These are phyloP conservation scores for Crotalus horridus DNA, from an alignment of 2,113 vertebrate species.

Conservation along the genomic window DNA sequence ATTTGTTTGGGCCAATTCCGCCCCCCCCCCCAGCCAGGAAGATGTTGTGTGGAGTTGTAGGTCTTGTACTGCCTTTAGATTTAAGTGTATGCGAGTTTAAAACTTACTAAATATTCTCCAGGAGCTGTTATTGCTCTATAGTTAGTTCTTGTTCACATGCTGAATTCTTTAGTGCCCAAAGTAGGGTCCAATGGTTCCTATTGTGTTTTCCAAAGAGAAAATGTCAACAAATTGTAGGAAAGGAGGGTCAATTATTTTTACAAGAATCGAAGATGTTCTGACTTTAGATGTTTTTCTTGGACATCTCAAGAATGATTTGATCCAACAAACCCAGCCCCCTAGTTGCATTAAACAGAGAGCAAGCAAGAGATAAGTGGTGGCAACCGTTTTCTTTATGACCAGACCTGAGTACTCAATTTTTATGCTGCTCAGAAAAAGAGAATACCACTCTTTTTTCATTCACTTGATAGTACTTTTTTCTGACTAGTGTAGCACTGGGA, in stretches of 20 bases:
- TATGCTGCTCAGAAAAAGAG: not conserved
- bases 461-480: not conserved
- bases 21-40: not conserved
- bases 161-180: not conserved
- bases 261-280: not conserved
- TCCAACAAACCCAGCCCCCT: not conserved
- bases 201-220: not conserved
- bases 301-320: not conserved
- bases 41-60: not conserved
- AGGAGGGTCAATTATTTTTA: not conserved
- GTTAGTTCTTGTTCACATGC: not conserved
- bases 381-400: too few relatives aligned
- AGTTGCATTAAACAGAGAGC: not conserved
- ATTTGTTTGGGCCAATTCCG: not conserved
- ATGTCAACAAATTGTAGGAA: not conserved
- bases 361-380: not conserved
- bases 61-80: not conserved
- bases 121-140: not conserved
- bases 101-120: not conserved
- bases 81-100: not conserved
- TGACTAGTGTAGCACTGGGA: not conserved
- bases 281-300: not conserved
- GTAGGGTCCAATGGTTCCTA: not conserved
- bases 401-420: not conserved
- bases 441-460: not conserved